These are phyloP conservation scores for Edolisoma coerulescens DNA, from an alignment of 2,113 vertebrate genomes.

Conservation along the genomic window DNA sequence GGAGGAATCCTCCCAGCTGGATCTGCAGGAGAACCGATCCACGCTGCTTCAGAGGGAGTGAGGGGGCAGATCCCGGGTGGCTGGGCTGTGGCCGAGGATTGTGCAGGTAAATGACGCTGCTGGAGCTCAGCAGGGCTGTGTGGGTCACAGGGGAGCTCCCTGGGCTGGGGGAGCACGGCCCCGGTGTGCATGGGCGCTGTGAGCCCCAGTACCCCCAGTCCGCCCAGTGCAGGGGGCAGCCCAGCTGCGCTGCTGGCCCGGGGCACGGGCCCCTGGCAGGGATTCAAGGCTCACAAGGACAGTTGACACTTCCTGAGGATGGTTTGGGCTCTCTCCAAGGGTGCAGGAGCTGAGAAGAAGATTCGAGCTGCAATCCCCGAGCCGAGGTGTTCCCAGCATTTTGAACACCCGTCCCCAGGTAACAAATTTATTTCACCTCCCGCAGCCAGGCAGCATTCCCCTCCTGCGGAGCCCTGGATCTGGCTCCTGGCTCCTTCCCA, in stretches of 20 bases:
- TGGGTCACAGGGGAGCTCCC: background rate
- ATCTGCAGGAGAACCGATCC: background rate
- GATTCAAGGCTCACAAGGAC: background rate
- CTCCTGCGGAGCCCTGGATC: background rate
- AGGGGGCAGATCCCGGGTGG: background rate
- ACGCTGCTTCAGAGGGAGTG: background rate
- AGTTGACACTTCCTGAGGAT: background rate
- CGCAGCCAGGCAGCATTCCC: accelerated
- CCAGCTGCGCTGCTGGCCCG: background rate
- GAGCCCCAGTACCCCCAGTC: background rate
- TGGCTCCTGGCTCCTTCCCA: background rate
- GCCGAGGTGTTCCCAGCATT: background rate
- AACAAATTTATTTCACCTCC: background rate
- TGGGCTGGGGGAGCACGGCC: too few relatives aligned
- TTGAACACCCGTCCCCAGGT: background rate
- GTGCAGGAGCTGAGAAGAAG: background rate
- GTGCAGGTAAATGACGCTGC: slow-evolving; percentile 23
- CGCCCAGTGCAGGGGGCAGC: background rate
- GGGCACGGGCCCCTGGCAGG: background rate
- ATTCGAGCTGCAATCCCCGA: background rate
- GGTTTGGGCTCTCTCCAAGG: background rate
- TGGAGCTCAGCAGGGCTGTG: background rate
- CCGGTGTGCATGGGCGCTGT: too few relatives aligned
- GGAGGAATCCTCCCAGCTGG: background rate
- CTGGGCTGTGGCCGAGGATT: slow-evolving; percentile 33